These are phyloP conservation scores for Tenthredo scrophulariae DNA, from an alignment of 2,888 invertebrate genomes.

Conservation along the genomic window DNA sequence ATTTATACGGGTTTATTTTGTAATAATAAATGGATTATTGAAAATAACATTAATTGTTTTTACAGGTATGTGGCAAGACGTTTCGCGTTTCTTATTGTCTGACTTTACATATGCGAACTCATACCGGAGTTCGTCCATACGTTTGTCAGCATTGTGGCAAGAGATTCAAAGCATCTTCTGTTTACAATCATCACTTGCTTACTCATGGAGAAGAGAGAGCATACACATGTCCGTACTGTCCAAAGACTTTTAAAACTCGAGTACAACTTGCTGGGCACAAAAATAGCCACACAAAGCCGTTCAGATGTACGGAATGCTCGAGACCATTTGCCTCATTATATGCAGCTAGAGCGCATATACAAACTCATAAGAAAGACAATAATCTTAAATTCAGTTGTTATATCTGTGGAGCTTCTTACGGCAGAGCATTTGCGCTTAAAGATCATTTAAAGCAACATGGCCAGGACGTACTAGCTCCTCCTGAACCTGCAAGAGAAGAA, in stretches of 20 bases:
- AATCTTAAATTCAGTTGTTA: constrained; percentile 86
- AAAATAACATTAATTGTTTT: background rate
- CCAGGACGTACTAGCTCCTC: constrained; percentile 73
- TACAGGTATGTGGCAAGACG: constrained; percentile 86
- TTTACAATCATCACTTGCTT: constrained; percentile 88
- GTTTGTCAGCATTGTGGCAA: constrained; percentile 87
- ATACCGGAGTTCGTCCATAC: constrained; percentile 89
- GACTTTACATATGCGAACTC: constrained; percentile 89
- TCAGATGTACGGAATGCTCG: constrained; percentile 86
- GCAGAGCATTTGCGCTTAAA: constrained; percentile 86
- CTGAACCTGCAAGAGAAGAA: constrained; percentile 73
- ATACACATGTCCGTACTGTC: constrained; percentile 88
- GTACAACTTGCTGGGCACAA: constrained; percentile 90
- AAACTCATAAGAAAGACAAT: constrained; percentile 85
- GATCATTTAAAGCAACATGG: constrained; percentile 87
- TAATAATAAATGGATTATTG: constrained; percentile 20
- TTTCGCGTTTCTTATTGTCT: constrained; percentile 90
- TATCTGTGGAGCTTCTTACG: constrained; percentile 88
- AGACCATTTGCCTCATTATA: constrained; percentile 89
- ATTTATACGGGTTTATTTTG: background rate
- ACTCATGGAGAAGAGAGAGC: constrained; percentile 89
- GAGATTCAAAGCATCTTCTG: constrained; percentile 89
- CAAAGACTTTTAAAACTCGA: constrained; percentile 89
- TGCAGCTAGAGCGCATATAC: constrained; percentile 88
- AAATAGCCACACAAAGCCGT: constrained; percentile 90